A percentile compares a stretch with the other conserved stretches of the same genome.
Evolutionary conservation across 2,888 invertebrate genomes (phyloP).

Genomic region (Chironomus tentans): DNA sequence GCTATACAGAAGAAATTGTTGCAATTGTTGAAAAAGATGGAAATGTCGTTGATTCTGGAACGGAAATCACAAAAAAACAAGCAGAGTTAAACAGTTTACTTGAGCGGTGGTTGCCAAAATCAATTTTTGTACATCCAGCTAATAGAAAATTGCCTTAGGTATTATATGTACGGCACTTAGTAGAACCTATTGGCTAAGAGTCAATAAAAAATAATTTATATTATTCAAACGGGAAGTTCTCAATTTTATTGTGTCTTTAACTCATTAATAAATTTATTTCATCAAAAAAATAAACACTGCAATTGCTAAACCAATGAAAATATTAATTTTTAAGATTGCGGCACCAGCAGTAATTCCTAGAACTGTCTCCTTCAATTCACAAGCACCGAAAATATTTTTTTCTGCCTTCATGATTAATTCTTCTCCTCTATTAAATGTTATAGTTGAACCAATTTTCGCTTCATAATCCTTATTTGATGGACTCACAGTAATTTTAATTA

Average conservation of each 20-base stretch:
- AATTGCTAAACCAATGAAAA: neutral
- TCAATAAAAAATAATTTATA: no score
- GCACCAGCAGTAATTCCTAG: neutral
- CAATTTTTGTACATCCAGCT: slow-evolving; percentile 38
- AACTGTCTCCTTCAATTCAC: neutral
- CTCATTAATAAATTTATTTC: no score
- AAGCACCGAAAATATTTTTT: neutral
- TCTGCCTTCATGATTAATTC: neutral
- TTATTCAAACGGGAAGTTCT: no score
- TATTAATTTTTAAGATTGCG: neutral
- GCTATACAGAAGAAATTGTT: slow-evolving; percentile 33
- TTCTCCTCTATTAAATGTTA: neutral
- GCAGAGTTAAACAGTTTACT: slow-evolving; percentile 37
- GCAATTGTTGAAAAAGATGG: slow-evolving; percentile 31
- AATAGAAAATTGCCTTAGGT: no score
- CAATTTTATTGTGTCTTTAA: no score
- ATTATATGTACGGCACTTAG: no score
- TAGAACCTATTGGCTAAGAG: no score
- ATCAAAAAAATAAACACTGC: neutral
- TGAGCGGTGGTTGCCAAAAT: slow-evolving; percentile 41
- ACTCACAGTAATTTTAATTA: neutral
- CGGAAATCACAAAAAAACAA: slow-evolving; percentile 30
- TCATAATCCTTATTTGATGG: neutral
- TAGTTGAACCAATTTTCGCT: neutral
- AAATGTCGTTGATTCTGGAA: slow-evolving; percentile 37